These are phyloP conservation scores for Macrotrachela quadricornifera DNA, from an alignment of 1,140 invertebrate species.

Conservation along the genomic window DNA sequence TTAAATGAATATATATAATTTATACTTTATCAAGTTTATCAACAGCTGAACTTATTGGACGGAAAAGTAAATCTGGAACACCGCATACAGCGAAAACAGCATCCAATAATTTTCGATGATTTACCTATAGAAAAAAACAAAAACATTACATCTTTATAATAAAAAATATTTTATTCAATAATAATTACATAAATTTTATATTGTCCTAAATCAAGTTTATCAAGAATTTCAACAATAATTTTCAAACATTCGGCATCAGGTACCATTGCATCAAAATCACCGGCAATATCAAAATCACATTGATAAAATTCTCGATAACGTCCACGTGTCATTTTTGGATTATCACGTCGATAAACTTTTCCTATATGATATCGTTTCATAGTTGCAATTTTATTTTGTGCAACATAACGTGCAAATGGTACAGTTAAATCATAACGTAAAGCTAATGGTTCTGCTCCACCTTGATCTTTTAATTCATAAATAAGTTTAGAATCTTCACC, in stretches of 20 bases:
- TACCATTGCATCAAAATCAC: constrained; percentile 80
- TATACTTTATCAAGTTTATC: constrained; percentile 91
- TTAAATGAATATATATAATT: background rate
- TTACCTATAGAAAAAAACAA: constrained; percentile 34
- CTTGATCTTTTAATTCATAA: constrained; percentile 92
- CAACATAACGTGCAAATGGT: constrained; percentile 85
- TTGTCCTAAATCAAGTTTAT: constrained; percentile 31
- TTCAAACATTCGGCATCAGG: constrained; percentile 87
- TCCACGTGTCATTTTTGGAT: constrained; percentile 83
- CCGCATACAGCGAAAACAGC: constrained; percentile 91
- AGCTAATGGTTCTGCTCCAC: constrained; percentile 53
- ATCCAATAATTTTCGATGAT: constrained; percentile 76
- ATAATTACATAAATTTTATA: background rate
- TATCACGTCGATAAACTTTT: constrained; percentile 80
- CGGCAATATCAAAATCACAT: constrained; percentile 99
- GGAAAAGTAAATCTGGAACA: constrained; percentile 65
- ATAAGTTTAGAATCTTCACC: constrained; percentile 97
- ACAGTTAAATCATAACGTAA: constrained; percentile 41
- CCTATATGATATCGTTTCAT: constrained; percentile 55
- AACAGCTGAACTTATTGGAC: constrained; percentile 83
- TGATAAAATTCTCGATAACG: constrained; percentile 96
- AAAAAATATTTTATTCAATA: too few species aligned
- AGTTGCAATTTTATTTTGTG: constrained; percentile 82
- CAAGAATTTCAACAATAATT: constrained; percentile 69
- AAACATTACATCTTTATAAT: too few species aligned